Percentiles rank a stretch among this genome's conserved stretches.
Conservation (phyloP, 2,113 vertebrate genomes). For the Tenrec ecaudatus region DNA sequence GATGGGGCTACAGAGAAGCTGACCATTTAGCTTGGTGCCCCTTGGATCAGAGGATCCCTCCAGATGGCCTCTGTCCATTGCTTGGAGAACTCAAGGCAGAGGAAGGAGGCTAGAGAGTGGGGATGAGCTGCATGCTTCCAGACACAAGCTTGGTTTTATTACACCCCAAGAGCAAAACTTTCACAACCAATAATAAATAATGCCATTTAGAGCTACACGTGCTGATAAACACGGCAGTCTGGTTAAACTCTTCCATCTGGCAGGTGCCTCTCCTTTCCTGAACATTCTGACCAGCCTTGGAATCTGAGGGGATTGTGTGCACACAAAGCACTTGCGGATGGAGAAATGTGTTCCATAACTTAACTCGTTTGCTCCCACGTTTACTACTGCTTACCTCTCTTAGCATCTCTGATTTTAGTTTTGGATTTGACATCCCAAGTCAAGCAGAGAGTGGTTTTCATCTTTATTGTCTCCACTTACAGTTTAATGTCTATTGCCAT, state of each 20-base stretch:
- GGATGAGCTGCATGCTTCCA: neutral
- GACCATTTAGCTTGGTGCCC: neutral
- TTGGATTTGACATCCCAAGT: neutral
- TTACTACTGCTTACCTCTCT: neutral
- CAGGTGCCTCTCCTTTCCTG: neutral
- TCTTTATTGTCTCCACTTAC: neutral
- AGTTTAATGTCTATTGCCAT: slow-evolving; percentile 85
- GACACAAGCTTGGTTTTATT: slow-evolving; percentile 4
- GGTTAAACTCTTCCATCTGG: slow-evolving; percentile 19
- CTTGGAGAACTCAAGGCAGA: neutral
- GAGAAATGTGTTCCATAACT: slow-evolving; percentile 40
- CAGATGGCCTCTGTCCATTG: neutral
- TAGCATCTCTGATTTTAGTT: neutral
- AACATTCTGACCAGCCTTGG: slow-evolving; percentile 17
- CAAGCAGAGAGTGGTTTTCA: neutral
- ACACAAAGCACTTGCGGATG: slow-evolving; percentile 37
- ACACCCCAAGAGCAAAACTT: neutral
- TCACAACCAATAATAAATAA: slow-evolving; percentile 35
- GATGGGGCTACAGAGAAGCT: neutral
- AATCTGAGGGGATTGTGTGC: slow-evolving; percentile 1
- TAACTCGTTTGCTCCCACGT: neutral
- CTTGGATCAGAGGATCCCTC: neutral
- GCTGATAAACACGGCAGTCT: slow-evolving; percentile 36
- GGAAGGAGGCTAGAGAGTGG: neutral
- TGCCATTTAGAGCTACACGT: neutral